A percentile compares a stretch with the other conserved stretches of the same genome.
Conservation (phyloP, 1,140 invertebrate species). For the Meloidogyne exigua region DNA sequence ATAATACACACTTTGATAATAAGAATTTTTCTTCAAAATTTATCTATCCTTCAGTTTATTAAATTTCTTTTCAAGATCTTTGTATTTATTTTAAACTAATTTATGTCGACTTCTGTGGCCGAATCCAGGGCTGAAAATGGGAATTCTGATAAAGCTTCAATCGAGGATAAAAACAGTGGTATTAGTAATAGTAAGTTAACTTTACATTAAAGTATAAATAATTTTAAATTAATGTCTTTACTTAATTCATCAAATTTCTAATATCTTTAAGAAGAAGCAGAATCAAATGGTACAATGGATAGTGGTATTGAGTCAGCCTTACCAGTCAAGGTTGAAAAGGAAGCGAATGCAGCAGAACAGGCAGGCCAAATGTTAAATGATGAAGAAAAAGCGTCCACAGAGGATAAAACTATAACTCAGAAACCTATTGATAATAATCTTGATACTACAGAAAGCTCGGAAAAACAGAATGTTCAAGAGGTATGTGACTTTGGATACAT, state of each 20-base stretch:
- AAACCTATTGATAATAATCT: not conserved
- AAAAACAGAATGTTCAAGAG: not conserved
- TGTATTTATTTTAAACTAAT: not conserved
- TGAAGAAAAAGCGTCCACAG: not conserved
- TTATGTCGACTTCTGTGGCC: not conserved
- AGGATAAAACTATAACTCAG: not conserved
- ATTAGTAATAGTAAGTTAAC: not conserved
- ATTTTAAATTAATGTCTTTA: not conserved
- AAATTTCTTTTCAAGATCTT: not conserved
- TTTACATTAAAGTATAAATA: not conserved
- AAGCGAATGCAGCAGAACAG: not conserved
- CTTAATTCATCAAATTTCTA: not conserved
- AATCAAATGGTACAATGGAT: not conserved
- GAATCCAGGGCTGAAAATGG: not conserved
- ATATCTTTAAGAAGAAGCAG: not conserved
- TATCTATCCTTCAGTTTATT: not conserved
- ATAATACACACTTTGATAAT: not conserved
- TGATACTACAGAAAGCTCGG: not conserved
- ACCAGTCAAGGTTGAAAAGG: not conserved
- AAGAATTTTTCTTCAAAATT: not conserved
- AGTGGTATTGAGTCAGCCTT: not conserved
- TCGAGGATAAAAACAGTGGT: not conserved
- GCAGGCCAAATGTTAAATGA: not conserved
- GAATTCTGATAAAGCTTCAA: not conserved
- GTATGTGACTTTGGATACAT: not conserved